Evolutionary conservation across 1,140 invertebrate species (phyloP).

Genomic region (Thaumetopoea pityocampa): DNA sequence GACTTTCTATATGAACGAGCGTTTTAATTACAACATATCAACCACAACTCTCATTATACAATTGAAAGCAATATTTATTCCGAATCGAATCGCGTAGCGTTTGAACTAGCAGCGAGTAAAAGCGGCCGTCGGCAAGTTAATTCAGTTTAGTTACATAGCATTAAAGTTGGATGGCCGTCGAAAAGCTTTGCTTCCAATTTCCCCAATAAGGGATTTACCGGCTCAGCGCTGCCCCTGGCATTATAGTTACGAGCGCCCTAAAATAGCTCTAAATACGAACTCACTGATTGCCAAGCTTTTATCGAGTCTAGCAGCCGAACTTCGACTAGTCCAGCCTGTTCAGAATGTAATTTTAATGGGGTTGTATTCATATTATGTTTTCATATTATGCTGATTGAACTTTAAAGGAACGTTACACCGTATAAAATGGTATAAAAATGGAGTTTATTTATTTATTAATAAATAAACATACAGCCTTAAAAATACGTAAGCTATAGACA

Average conservation of each 20-base stretch:
- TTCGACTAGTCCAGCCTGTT: constrained; percentile 1
- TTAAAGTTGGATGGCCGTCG: constrained; percentile 46
- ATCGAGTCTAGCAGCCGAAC: constrained; percentile 50
- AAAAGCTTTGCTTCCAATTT: constrained; percentile 41
- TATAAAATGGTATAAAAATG: too few species aligned
- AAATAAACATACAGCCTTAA: too few species aligned
- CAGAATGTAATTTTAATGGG: constrained; percentile 2
- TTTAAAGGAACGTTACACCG: too few species aligned
- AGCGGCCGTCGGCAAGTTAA: constrained; percentile 32
- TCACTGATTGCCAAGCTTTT: constrained; percentile 36
- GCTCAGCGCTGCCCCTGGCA: constrained; percentile 9
- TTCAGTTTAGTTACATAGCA: constrained; percentile 44
- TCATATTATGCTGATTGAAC: neutral
- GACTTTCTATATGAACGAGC: constrained; percentile 29
- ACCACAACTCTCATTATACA: constrained; percentile 29
- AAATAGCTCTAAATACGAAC: constrained; percentile 44
- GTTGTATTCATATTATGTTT: constrained; percentile 1
- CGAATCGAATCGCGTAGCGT: constrained; percentile 27
- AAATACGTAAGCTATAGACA: too few species aligned
- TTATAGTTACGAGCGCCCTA: constrained; percentile 26
- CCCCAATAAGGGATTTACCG: constrained; percentile 47
- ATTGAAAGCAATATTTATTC: constrained; percentile 37
- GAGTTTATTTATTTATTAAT: too few species aligned
- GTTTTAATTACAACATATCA: constrained; percentile 33
- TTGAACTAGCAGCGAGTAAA: constrained; percentile 27